Evolutionary conservation across 1,140 invertebrate genomes (phyloP).

Genomic region (Hylaeus volcanicus): DNA sequence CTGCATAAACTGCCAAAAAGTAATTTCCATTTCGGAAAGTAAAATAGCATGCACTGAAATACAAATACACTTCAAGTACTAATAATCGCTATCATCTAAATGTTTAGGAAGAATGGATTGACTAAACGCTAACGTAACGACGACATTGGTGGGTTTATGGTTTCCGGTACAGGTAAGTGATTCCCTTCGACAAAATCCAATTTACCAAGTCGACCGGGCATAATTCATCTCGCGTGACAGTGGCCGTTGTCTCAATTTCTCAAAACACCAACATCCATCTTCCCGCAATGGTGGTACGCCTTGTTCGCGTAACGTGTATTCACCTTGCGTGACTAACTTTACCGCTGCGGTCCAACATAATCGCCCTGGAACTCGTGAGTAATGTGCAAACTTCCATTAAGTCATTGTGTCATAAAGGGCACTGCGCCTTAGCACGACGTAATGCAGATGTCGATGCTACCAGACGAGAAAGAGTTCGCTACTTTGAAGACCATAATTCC

Average conservation of each 20-base stretch:
- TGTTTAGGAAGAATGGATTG: too few species aligned
- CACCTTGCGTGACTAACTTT: slow-evolving; percentile 65
- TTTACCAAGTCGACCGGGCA: slow-evolving; percentile 38
- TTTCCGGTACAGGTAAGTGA: slow-evolving; percentile 7
- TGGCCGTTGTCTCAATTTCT: slow-evolving; percentile 64
- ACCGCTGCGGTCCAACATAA: slow-evolving; percentile 58
- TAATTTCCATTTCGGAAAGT: too few species aligned
- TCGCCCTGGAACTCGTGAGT: slow-evolving; percentile 57
- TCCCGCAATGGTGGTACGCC: slow-evolving; percentile 39
- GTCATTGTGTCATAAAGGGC: slow-evolving; percentile 62
- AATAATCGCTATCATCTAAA: too few species aligned
- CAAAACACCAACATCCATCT: slow-evolving; percentile 64
- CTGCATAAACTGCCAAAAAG: too few species aligned
- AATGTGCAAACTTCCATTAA: slow-evolving; percentile 67
- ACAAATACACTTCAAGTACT: too few species aligned
- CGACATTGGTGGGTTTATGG: background rate
- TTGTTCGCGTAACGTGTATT: slow-evolving; percentile 54
- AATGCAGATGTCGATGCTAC: slow-evolving; percentile 35
- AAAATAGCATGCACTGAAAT: too few species aligned
- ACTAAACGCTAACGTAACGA: too few species aligned
- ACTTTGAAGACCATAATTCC: slow-evolving; percentile 17
- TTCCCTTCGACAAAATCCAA: slow-evolving; percentile 44
- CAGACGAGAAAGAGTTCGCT: slow-evolving; percentile 35
- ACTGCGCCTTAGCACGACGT: background rate
- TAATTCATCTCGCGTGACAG: slow-evolving; percentile 59